Conservation (phyloP, 1,140 invertebrate species). For the Leguminivora glycinivorella region DNA sequence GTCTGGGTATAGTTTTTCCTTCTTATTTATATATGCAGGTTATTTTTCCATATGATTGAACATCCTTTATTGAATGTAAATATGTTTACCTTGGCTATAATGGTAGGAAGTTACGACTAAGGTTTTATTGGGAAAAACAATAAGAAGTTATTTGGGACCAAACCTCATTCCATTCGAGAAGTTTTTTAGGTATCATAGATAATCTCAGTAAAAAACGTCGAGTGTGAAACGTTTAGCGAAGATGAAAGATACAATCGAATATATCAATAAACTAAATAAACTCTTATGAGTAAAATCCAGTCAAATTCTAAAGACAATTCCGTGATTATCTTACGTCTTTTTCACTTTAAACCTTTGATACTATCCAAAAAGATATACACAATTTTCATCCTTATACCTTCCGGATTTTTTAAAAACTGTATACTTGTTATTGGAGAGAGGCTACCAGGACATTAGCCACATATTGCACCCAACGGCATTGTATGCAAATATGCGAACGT, state of each 20-base stretch:
- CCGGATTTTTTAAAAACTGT: not conserved
- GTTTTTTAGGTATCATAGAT: no score
- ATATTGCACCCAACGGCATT: constrained; percentile 66
- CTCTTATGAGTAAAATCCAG: constrained; percentile 1
- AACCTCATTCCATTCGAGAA: no score
- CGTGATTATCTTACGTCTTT: constrained; percentile 35
- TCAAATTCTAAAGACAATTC: constrained; percentile 9
- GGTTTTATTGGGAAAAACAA: no score
- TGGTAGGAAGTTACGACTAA: no score
- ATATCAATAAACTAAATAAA: constrained; percentile 3
- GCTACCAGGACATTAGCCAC: constrained; percentile 50
- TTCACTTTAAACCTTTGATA: constrained; percentile 28
- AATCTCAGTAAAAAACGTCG: no score
- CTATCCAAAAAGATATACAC: not conserved
- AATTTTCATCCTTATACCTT: not conserved
- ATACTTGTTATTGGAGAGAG: constrained; percentile 15
- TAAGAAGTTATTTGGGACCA: no score
- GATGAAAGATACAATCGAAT: not conserved
- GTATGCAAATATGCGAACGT: constrained; percentile 65
- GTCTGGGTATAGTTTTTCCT: no score
- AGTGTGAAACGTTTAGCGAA: no score
- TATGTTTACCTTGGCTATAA: no score
- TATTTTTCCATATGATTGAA: no score
- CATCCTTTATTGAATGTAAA: no score
- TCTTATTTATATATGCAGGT: no score